Evolutionary conservation across 2,113 vertebrate genomes (phyloP).

Genomic region (Calyptomena viridis): DNA sequence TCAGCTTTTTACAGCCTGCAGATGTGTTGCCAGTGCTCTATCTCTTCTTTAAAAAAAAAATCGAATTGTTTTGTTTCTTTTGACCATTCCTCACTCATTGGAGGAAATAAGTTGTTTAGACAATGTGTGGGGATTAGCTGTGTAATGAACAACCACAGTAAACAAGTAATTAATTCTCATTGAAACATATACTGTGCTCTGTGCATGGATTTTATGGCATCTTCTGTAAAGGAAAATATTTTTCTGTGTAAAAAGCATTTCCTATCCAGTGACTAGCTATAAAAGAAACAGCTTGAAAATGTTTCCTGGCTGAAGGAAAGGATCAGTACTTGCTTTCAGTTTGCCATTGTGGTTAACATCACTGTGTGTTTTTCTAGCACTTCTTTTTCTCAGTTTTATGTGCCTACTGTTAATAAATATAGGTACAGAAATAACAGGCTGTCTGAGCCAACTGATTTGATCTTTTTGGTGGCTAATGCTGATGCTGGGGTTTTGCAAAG

Average conservation of each 20-base stretch:
- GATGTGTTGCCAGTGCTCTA: background rate
- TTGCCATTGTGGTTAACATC: conserved; percentile 11
- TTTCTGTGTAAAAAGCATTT: conserved; percentile 43
- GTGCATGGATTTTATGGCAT: background rate
- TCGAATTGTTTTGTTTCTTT: background rate
- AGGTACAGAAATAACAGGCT: background rate
- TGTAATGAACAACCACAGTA: background rate
- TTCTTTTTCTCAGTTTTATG: background rate
- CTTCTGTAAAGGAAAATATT: conserved; percentile 45
- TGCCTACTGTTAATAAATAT: background rate
- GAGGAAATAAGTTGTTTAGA: background rate
- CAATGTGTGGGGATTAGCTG: background rate
- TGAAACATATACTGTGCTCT: background rate
- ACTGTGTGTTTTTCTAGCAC: background rate
- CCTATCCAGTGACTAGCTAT: background rate
- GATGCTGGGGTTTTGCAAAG: background rate
- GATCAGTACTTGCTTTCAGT: background rate
- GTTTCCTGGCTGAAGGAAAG: background rate
- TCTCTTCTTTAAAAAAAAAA: background rate
- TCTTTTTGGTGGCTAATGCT: background rate
- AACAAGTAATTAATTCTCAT: conserved; percentile 36
- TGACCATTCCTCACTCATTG: background rate
- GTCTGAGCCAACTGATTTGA: background rate
- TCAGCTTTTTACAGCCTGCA: background rate
- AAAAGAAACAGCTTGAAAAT: conserved; percentile 34